A percentile compares a stretch with the other conserved stretches of the same genome.
Evolutionary conservation across 2,113 vertebrate genomes (phyloP).

Genomic region (Pelecanoides urinatrix): DNA sequence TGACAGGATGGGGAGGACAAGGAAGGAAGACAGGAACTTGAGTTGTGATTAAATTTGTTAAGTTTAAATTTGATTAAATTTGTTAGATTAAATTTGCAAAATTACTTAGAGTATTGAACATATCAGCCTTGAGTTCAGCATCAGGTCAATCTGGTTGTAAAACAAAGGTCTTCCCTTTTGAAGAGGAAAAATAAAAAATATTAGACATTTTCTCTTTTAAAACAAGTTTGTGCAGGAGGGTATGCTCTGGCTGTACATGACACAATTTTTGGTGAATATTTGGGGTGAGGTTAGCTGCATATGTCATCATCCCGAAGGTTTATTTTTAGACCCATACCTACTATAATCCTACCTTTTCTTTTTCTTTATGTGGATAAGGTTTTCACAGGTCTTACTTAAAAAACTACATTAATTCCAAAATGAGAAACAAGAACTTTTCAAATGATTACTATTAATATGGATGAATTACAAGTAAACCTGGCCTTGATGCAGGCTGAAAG

Average conservation of each 20-base stretch:
- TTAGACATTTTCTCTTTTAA: background rate
- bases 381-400: background rate
- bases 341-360: background rate
- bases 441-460: background rate
- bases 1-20: background rate
- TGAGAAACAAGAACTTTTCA: background rate
- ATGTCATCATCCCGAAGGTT: background rate
- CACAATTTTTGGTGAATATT: background rate
- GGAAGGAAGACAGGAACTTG: background rate
- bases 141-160: background rate
- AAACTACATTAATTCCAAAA: background rate
- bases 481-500: background rate
- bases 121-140: background rate
- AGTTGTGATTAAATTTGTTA: background rate
- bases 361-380: background rate
- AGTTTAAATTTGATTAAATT: background rate
- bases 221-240: background rate
- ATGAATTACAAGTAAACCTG: background rate
- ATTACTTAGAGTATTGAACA: background rate
- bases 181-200: background rate
- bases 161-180: background rate
- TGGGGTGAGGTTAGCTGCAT: background rate
- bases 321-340: background rate
- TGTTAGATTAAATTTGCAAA: slow-evolving; percentile 7
- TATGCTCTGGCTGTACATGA: background rate